Evolutionary conservation across 2,888 invertebrate species (phyloP).

Genomic region (Hemicrepidius hirtus): DNA sequence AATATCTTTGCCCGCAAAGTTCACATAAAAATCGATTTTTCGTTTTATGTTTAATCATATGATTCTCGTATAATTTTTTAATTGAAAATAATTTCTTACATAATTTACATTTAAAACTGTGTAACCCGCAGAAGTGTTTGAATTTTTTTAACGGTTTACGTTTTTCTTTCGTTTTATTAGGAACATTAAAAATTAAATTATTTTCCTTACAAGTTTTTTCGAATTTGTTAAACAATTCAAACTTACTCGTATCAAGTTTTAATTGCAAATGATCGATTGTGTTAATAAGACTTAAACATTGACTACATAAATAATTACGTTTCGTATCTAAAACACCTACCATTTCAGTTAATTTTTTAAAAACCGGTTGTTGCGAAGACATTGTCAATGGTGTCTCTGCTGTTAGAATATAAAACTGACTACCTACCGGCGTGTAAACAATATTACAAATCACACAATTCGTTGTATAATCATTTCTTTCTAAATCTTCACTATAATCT

Average conservation of each 20-base stretch:
- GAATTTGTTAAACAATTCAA: slow-evolving; percentile 65
- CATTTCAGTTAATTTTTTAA: slow-evolving; percentile 63
- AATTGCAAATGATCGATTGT: slow-evolving; percentile 70
- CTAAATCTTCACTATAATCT: slow-evolving; percentile 63
- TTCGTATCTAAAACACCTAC: slow-evolving; percentile 60
- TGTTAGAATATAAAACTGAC: slow-evolving; percentile 69
- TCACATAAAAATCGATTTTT: slow-evolving; percentile 65
- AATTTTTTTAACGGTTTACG: slow-evolving; percentile 46
- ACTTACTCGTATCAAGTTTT: slow-evolving; percentile 65
- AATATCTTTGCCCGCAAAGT: slow-evolving; percentile 64
- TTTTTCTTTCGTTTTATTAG: slow-evolving; percentile 40
- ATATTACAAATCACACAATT: slow-evolving; percentile 69
- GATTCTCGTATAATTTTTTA: slow-evolving; percentile 61
- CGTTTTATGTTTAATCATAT: slow-evolving; percentile 64
- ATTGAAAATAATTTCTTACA: slow-evolving; percentile 66
- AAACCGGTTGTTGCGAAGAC: slow-evolving; percentile 68
- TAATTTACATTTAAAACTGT: slow-evolving; percentile 64
- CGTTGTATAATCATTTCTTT: slow-evolving; percentile 56
- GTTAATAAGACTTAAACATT: slow-evolving; percentile 69
- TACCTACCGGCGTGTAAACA: slow-evolving; percentile 64
- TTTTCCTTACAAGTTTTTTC: slow-evolving; percentile 61
- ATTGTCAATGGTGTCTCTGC: slow-evolving; percentile 67
- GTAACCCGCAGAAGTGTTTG: slow-evolving; percentile 53
- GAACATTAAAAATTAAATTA: slow-evolving; percentile 34
- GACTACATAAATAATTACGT: slow-evolving; percentile 67